Percentiles rank a stretch among this genome's conserved stretches.
Evolutionary conservation across 2,797 vertebrate genomes (phyloP).

Genomic region (Cephalopachus bancanus): DNA sequence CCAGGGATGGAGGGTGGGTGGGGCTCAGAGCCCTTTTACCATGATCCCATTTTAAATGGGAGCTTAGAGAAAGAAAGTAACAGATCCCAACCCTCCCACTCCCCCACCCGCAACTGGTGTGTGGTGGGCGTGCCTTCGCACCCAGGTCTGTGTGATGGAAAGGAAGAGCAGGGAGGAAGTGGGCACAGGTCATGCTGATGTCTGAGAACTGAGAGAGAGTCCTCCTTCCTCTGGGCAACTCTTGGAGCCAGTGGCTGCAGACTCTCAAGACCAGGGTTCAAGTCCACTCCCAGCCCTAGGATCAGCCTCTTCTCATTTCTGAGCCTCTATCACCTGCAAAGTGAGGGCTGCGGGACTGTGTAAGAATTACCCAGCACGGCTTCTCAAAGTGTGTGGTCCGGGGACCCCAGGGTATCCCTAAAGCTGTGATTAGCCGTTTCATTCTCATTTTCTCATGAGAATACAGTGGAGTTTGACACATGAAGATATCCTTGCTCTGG

Average conservation of each 20-base stretch:
- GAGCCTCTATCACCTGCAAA: neutral
- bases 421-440: accelerated
- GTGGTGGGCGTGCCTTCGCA: neutral
- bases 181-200: neutral
- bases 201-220: neutral
- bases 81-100: accelerated
- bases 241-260: neutral
- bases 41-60: neutral
- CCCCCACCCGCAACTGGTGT: too few relatives aligned
- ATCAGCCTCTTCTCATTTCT: neutral
- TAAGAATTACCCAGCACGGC: too few relatives aligned
- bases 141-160: neutral
- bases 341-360: neutral
- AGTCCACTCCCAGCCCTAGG: neutral
- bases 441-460: neutral
- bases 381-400: neutral
- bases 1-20: neutral
- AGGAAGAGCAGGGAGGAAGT: neutral
- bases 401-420: neutral
- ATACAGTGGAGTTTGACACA: accelerated
- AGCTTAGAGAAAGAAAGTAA: neutral
- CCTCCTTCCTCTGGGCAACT: neutral
- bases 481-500: accelerated
- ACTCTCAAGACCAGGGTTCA: neutral
- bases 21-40: too few relatives aligned